Conservation (phyloP, 1,140 invertebrate species). For the Diachasma alloeum region DNA sequence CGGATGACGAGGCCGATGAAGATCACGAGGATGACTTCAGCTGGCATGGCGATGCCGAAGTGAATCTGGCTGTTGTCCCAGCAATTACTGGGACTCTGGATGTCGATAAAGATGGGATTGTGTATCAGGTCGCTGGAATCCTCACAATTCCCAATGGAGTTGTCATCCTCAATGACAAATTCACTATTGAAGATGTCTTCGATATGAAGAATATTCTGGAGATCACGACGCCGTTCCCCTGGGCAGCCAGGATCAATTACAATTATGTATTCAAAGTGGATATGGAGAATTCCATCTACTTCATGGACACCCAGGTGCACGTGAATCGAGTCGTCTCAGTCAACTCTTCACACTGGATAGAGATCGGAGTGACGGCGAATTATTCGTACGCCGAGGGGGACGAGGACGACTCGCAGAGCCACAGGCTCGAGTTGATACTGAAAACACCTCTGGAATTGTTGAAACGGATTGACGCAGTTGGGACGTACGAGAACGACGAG, state of each 20-base stretch:
- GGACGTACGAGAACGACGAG: slow-evolving; percentile 64
- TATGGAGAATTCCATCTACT: slow-evolving; percentile 66
- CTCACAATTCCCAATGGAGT: slow-evolving; percentile 65
- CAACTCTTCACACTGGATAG: slow-evolving; percentile 65
- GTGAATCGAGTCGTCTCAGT: slow-evolving; percentile 37
- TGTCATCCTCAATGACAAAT: slow-evolving; percentile 64
- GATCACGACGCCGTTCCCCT: slow-evolving; percentile 70
- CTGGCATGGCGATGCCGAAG: slow-evolving; percentile 68
- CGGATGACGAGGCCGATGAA: slow-evolving; percentile 25
- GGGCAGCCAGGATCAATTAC: slow-evolving; percentile 68
- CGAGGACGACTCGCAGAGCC: slow-evolving; percentile 57
- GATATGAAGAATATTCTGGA: slow-evolving; percentile 74
- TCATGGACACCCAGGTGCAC: slow-evolving; percentile 64
- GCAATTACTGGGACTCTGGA: slow-evolving; percentile 69
- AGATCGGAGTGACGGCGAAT: slow-evolving; percentile 62
- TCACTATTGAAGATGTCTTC: slow-evolving; percentile 68
- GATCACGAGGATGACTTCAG: slow-evolving; percentile 55
- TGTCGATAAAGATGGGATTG: slow-evolving; percentile 66
- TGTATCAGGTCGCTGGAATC: slow-evolving; percentile 63
- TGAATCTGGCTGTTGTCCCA: slow-evolving; percentile 45
- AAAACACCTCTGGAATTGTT: slow-evolving; percentile 67
- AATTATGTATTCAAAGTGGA: slow-evolving; percentile 69
- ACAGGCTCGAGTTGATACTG: slow-evolving; percentile 63
- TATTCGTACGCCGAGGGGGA: slow-evolving; percentile 63
- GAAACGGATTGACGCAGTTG: slow-evolving; percentile 60